phyloP scores from a whole-genome alignment of 2,113 vertebrate species.

The Nymphicus hollandicus region DNA sequence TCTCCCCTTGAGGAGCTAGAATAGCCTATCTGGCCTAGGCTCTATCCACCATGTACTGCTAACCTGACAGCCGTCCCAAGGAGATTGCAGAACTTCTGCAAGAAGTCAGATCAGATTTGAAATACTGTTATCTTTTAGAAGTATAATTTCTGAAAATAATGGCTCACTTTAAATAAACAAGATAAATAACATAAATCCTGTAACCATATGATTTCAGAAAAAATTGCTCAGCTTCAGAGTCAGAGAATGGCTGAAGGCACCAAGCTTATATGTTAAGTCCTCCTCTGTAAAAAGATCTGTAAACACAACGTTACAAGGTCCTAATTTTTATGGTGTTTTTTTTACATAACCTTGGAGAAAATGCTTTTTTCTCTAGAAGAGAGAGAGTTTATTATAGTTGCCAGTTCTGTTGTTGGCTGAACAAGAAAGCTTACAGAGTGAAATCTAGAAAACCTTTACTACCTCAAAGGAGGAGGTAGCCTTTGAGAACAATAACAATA shows the following conservation, averaged over 20 bases:
- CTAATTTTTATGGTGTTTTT: accelerated
- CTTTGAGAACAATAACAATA: neutral
- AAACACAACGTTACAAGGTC: neutral
- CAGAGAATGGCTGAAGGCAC: neutral
- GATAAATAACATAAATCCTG: neutral
- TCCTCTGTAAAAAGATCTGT: neutral
- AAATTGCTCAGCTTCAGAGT: neutral
- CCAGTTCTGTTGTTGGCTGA: neutral
- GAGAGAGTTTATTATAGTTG: neutral
- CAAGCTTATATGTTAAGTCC: neutral
- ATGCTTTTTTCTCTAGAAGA: neutral
- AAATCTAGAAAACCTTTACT: neutral
- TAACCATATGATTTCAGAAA: neutral
- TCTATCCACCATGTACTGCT: neutral
- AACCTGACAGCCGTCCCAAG: neutral
- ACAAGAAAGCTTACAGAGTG: neutral
- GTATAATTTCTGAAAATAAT: neutral
- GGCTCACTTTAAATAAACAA: neutral
- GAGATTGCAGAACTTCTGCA: neutral
- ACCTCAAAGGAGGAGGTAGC: neutral
- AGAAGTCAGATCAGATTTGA: neutral
- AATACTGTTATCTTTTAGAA: neutral
- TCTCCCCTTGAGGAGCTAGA: neutral
- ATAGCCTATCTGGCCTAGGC: neutral
- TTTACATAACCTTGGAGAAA: neutral